A percentile compares a stretch with the other conserved stretches of the same genome.
Evolutionary conservation across 2,888 invertebrate species (phyloP).

Genomic region (Sarcophaga carnaria): DNA sequence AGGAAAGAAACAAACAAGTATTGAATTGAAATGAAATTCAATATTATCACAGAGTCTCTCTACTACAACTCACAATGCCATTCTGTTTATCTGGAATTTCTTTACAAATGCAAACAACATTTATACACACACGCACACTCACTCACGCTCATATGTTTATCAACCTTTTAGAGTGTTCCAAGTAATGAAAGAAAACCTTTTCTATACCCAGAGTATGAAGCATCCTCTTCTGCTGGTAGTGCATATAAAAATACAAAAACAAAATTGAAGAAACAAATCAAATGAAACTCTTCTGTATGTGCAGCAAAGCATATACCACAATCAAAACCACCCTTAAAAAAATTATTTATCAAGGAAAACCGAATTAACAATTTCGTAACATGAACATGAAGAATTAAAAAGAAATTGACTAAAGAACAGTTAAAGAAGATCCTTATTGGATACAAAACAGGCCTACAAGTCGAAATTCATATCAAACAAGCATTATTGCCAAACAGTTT

Average conservation of each 20-base stretch:
- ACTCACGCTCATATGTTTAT: slow-evolving; percentile 24
- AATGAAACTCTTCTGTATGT: neutral
- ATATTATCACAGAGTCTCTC: slow-evolving; percentile 30
- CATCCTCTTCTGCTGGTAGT: slow-evolving; percentile 38
- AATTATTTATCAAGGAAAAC: slow-evolving; percentile 58
- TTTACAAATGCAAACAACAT: neutral
- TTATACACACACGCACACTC: slow-evolving; percentile 1
- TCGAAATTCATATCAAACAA: slow-evolving; percentile 25
- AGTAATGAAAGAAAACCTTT: slow-evolving; percentile 26
- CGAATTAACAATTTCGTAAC: slow-evolving; percentile 36
- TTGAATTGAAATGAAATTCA: slow-evolving; percentile 49
- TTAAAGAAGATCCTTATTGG: slow-evolving; percentile 52
- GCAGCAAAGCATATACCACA: slow-evolving; percentile 59
- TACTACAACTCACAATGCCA: neutral
- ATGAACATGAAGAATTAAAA: neutral
- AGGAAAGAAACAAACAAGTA: neutral
- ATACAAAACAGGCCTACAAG: slow-evolving; percentile 46
- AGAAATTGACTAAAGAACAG: slow-evolving; percentile 31
- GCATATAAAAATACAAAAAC: slow-evolving; percentile 12
- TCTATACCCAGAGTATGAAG: slow-evolving; percentile 24
- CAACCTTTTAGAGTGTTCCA: slow-evolving; percentile 47
- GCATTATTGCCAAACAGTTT: slow-evolving; percentile 6
- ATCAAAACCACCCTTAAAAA: slow-evolving; percentile 64
- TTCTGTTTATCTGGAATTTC: neutral
- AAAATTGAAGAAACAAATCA: slow-evolving; percentile 12